phyloP scores from a whole-genome alignment of 2,888 invertebrate species.

The Platypus cylindrus region DNA sequence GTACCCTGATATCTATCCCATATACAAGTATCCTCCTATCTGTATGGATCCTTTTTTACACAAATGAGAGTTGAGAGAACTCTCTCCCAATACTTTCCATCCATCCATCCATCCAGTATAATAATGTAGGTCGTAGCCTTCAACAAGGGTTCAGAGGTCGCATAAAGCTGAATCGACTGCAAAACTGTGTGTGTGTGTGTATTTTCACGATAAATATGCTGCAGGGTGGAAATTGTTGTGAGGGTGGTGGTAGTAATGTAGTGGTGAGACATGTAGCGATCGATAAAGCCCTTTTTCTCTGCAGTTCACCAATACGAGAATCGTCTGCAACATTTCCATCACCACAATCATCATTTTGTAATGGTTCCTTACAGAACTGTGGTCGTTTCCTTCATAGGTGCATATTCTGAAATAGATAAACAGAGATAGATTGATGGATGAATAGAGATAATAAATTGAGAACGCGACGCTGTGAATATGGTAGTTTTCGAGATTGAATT shows the following conservation, averaged over 20 bases:
- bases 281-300: constrained; percentile 15
- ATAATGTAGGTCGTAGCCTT: constrained; percentile 42
- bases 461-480: too few relatives aligned
- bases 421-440: too few relatives aligned
- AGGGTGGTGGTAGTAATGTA: constrained; percentile 8
- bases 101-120: constrained; percentile 4
- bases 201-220: too few relatives aligned
- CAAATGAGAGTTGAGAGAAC: too few relatives aligned
- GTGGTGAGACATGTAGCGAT: constrained; percentile 11
- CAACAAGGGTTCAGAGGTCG: constrained; percentile 43
- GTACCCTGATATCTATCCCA: too few relatives aligned
- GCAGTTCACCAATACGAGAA: constrained; percentile 5
- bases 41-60: too few relatives aligned
- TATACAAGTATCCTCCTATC: too few relatives aligned
- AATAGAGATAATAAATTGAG: too few relatives aligned
- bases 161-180: constrained; percentile 31
- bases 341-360: too few relatives aligned
- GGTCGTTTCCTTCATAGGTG: constrained; percentile 17
- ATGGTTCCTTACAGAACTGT: constrained; percentile 16
- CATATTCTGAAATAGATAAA: too few relatives aligned
- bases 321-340: constrained; percentile 4
- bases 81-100: not conserved
- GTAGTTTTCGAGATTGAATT: too few relatives aligned
- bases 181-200: too few relatives aligned
- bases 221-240: constrained; percentile 13